Conservation (phyloP, 1,140 invertebrate species). For the Catajapyx aquilonaris region DNA sequence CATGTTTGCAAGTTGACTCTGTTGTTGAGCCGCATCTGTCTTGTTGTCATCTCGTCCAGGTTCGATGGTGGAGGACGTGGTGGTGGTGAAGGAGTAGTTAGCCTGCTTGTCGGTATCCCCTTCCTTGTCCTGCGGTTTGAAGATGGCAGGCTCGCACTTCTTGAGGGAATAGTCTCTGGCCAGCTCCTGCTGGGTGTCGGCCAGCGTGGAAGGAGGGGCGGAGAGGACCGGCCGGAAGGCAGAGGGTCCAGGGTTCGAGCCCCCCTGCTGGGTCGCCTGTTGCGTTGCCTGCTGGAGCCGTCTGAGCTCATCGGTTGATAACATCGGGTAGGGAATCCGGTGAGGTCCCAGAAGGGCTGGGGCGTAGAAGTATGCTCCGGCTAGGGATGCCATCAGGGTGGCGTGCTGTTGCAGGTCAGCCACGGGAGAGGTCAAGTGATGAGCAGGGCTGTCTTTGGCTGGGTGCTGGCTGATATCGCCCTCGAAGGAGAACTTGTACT, state of each 20-base stretch:
- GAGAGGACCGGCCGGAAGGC: constrained; percentile 6
- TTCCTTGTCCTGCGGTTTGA: constrained; percentile 3
- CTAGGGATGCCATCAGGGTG: no score
- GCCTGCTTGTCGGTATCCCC: constrained; percentile 3
- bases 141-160: constrained; percentile 3
- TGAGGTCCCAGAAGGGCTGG: no score
- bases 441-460: no score
- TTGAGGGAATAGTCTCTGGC: constrained; percentile 6
- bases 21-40: constrained; percentile 5
- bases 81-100: neutral
- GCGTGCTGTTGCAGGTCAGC: no score
- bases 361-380: no score
- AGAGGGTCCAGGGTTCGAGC: no score
- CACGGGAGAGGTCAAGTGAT: no score
- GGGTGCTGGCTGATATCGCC: no score
- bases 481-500: constrained; percentile 3
- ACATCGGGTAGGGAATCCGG: neutral
- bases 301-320: neutral
- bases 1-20: constrained; percentile 4
- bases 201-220: neutral
- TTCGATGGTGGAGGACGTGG: neutral
- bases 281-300: no score
- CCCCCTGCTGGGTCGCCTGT: no score
- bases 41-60: neutral
- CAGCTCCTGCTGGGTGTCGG: constrained; percentile 5